Base-by-base conservation (phyloP, 1,140 invertebrate species). In the Zaprionus lachaisei region DNA sequence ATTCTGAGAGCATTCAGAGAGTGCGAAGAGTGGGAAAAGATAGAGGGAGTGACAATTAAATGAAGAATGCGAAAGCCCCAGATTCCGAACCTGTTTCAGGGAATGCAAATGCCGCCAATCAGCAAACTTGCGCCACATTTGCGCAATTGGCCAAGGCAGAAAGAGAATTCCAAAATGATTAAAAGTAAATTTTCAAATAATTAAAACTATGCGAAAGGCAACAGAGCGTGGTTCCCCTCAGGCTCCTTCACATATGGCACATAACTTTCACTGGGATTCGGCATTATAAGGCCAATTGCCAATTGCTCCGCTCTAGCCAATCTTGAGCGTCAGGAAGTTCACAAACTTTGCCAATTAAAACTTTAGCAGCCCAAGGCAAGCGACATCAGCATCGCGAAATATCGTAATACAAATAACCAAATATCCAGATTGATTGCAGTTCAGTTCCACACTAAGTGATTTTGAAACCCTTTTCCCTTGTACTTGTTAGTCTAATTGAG, bases 341-440 rank as follows among this genome's bases (percentile, higher is more conserved):
- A 41, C 6, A 60, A 77, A 77, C 55, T 77, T 77, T 77, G 56
- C 20, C 73, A 72, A 77, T 77, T 77, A 77, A 77, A 72, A 77
- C 34, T 77, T 77, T 72, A 66, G 12, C 20, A 56, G 55, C 63
- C 63, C 38, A 38, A 38, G 66, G 66, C 57, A 17, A 24, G 20
- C 37, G 65, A 61, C 31, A 68, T 62, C 15, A 24, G 12, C 20
- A 12, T 57, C 28, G 31, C 62, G 26, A 47, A 57, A 72, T 56
- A 41, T 14, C 20, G 41, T 54, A 61, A 20, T 47, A 49, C 56
- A 49, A n/a, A 56, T 31, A 67, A 34, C 41, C 17, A 57, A 67
- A 57, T 67, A 67, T 34, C 24, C 58, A 26, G 24, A 70, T 57
- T 61, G 31, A 69, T 22, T 22, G 57, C 44, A 47, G 62, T 41